Evolutionary conservation across 2,888 invertebrate genomes (phyloP).

Genomic region (Lasioglossum figueresi): DNA sequence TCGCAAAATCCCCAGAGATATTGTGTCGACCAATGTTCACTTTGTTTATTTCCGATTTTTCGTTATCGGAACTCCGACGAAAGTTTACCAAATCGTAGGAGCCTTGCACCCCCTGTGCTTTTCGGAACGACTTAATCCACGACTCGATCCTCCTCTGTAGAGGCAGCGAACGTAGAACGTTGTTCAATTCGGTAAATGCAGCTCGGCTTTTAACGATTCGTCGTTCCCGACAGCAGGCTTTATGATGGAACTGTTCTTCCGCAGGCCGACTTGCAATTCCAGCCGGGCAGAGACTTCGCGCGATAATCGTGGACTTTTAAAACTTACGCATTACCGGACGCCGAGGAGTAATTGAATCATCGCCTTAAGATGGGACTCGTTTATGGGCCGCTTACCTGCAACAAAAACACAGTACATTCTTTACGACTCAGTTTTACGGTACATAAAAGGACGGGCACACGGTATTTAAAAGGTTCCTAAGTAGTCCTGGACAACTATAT

Average conservation of each 20-base stretch:
- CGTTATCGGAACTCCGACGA: neutral
- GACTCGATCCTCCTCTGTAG: neutral
- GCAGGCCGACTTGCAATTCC: neutral
- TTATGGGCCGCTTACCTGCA: conserved; percentile 61
- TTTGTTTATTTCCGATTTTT: neutral
- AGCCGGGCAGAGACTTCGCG: neutral
- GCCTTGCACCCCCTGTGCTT: neutral
- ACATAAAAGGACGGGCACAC: conserved; percentile 39
- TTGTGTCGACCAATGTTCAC: too few species aligned
- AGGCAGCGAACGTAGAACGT: neutral
- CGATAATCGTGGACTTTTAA: conserved; percentile 34
- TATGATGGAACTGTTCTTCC: conserved; percentile 12
- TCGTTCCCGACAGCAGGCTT: neutral
- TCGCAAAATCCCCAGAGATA: neutral
- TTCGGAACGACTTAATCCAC: neutral
- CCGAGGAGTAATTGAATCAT: conserved; percentile 52
- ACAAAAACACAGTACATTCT: conserved; percentile 56
- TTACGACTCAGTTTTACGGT: conserved; percentile 56
- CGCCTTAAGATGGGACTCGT: conserved; percentile 38
- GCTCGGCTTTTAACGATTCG: conserved; percentile 1
- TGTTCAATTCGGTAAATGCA: conserved; percentile 2
- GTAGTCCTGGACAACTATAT: conserved; percentile 41
- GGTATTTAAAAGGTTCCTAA: conserved; percentile 49
- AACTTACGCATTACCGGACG: conserved; percentile 51
- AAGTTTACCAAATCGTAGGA: neutral